Conservation (phyloP, 2,113 vertebrate species). For the Vidua chalybeata region DNA sequence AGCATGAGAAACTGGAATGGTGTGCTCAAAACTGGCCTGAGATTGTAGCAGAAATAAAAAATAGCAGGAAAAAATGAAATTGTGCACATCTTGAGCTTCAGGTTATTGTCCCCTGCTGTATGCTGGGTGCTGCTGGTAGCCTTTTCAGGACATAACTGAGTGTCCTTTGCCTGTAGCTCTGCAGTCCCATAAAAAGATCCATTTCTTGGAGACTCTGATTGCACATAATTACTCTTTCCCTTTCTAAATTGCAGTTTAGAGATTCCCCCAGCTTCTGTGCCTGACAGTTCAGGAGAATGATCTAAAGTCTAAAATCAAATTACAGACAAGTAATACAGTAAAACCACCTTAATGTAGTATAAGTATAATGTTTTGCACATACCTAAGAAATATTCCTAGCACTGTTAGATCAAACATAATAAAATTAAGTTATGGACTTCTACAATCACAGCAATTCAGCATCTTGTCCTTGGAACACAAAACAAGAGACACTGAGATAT, state of each 20-base stretch:
- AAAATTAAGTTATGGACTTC: background rate
- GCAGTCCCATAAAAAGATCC: background rate
- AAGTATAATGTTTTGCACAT: background rate
- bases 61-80: background rate
- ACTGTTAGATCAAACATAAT: background rate
- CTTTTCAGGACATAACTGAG: background rate
- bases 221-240: background rate
- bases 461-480: background rate
- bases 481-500: background rate
- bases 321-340: background rate
- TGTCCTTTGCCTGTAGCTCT: background rate
- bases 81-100: background rate
- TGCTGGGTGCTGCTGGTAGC: background rate
- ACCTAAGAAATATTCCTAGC: background rate
- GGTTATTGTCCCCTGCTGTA: background rate
- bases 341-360: background rate
- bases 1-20: background rate
- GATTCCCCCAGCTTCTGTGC: background rate
- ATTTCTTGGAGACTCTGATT: background rate
- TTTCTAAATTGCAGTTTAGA: background rate
- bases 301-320: conserved; percentile 7
- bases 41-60: background rate
- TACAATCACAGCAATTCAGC: conserved; percentile 19
- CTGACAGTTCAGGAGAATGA: background rate
- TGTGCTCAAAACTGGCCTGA: accelerated